Evolutionary conservation across 35 echinoderm and acorn worm genomes (phyloP), one percentile per base, ranked within the genome.

Genomic region (Stichopus chloronotus): DNA sequence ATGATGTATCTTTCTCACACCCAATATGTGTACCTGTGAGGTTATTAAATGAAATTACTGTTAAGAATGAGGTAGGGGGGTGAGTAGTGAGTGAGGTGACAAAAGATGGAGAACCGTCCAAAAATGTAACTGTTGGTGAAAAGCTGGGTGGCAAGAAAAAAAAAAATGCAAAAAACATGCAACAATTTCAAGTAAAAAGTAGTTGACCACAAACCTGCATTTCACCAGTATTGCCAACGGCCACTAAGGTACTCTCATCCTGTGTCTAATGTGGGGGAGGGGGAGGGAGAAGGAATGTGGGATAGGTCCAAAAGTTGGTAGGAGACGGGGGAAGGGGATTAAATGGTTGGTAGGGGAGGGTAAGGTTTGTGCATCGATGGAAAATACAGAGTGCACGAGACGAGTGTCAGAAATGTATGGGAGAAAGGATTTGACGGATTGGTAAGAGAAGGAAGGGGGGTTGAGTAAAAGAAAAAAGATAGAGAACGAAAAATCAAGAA

Each of bases 161-260:
- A 89, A 89, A 71, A 59, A 59, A 89, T 89, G 87, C 87, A 89
- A 63, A 23, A 89, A 88, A 63, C 5, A 53, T 43, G 30, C 30
- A 43, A 43, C 30, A 43, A 43, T 43, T 43, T 74, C 69, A 83
- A 72, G 61, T 72, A 71, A 71, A 89, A 65, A 63, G 5, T 88
- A 43, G 57, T 88, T 88, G n/a, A 88, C 57, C 17, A 88, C 86
- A 88, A 88, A 88, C 86, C 86, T 88, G 86, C 86, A 88, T 88
- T 69, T 88, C 86, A 69, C 86, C 86, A 43, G 86, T 88, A 52
- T 88, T 88, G 57, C 86, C 86, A 60, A 88, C 86, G 25, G 86
- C 86, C 5, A 88, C 86, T 63, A 88, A 58, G 86, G 86, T 63
- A 52, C 86, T 88, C 8, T 58, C 86, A 88, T 88, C 86, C 61